Percentiles rank a stretch among this genome's conserved stretches.
These are phyloP conservation scores for Cyclophora punctaria DNA, from an alignment of 2,888 invertebrate genomes.

Conservation along the genomic window DNA sequence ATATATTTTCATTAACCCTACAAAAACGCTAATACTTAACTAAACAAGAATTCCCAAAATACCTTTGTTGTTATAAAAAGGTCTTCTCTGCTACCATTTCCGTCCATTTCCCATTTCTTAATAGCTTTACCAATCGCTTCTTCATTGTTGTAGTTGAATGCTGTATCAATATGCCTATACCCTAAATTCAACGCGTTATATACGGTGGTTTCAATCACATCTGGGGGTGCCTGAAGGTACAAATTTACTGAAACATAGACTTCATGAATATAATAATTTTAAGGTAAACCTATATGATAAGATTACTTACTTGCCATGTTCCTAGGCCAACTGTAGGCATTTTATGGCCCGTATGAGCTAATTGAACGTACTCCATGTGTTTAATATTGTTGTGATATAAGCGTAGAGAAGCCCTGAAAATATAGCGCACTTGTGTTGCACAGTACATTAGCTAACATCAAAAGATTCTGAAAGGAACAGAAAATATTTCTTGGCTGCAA, in stretches of 20 bases:
- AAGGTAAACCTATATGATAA: neutral
- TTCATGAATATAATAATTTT: neutral
- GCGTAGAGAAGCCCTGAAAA: conserved; percentile 25
- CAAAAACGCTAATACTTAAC: neutral
- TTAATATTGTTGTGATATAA: conserved; percentile 33
- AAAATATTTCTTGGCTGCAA: conserved; percentile 43
- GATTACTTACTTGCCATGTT: conserved; percentile 78
- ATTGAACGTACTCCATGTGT: conserved; percentile 60
- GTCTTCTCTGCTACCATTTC: conserved; percentile 79
- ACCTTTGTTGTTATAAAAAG: conserved; percentile 90
- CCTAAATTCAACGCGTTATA: conserved; percentile 79
- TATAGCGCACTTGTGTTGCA: conserved; percentile 26
- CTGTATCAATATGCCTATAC: conserved; percentile 86
- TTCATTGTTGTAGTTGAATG: conserved; percentile 86
- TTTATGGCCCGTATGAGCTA: conserved; percentile 64
- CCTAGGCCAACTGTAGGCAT: conserved; percentile 84
- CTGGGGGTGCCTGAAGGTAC: conserved; percentile 70
- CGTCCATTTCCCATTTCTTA: conserved; percentile 77
- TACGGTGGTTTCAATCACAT: conserved; percentile 78
- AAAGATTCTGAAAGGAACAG: conserved; percentile 25
- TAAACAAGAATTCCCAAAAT: neutral
- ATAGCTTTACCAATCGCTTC: conserved; percentile 82
- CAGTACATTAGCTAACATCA: conserved; percentile 33
- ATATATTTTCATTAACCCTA: neutral
- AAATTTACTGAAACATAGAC: neutral